phyloP scores from a whole-genome alignment of 1,140 invertebrate genomes.

The Trypoxylus dichotomus region DNA sequence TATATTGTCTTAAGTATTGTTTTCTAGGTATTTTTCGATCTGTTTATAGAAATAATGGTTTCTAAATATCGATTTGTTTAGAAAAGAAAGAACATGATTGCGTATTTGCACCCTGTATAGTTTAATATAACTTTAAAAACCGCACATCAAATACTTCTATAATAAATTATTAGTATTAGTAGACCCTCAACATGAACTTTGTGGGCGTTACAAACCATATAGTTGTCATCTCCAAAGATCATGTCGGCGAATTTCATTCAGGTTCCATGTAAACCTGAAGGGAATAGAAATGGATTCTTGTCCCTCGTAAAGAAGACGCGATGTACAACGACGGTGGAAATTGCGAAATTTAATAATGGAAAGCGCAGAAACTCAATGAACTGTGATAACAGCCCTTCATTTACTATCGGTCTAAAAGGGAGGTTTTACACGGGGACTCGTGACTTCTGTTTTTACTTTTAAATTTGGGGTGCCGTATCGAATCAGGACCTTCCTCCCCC shows the following conservation, averaged over 20 bases:
- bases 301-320: neutral
- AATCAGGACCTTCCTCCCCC: neutral
- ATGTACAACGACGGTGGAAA: conserved; percentile 25
- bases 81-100: no score
- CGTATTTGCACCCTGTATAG: no score
- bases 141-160: no score
- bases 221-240: no score
- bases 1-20: no score
- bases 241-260: neutral
- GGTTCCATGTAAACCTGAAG: neutral
- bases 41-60: no score
- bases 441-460: conserved; percentile 30
- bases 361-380: conserved; percentile 27
- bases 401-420: conserved; percentile 24
- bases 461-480: conserved; percentile 19
- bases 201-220: neutral
- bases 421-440: conserved; percentile 7
- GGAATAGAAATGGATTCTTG: neutral
- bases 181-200: no score
- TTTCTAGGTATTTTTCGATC: no score
- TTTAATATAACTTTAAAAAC: no score
- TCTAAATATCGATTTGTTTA: no score
- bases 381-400: conserved; percentile 28
- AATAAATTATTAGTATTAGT: no score
- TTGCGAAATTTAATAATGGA: conserved; percentile 29